Evolutionary conservation across 1,140 invertebrate species (phyloP).

Genomic region (Armadillidium nasatum): DNA sequence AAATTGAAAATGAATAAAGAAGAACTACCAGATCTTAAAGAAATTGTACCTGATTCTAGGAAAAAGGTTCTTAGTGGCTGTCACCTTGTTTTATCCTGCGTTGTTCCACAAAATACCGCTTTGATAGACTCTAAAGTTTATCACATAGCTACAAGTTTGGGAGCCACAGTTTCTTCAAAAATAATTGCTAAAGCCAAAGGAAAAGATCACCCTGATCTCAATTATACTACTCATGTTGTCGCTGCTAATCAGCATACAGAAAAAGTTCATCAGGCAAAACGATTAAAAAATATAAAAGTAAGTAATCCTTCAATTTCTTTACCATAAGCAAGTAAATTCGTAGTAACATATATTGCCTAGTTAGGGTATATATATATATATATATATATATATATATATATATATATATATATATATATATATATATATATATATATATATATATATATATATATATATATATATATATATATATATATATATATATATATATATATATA

Average conservation of each 20-base stretch:
- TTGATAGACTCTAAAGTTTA: constrained; percentile 77
- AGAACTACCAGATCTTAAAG: constrained; percentile 70
- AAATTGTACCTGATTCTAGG: constrained; percentile 79
- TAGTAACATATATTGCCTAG: not conserved
- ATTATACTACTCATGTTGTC: constrained; percentile 82
- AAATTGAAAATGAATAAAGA: constrained; percentile 32
- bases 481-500: no score
- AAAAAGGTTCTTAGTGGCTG: constrained; percentile 72
- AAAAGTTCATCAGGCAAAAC: constrained; percentile 57
- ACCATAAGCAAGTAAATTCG: not conserved
- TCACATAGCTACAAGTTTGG: constrained; percentile 74
- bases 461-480: no score
- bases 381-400: constrained; percentile 14
- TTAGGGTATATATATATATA: no score
- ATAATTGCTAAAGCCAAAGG: constrained; percentile 50
- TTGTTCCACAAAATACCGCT: constrained; percentile 81
- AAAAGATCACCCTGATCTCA: constrained; percentile 55
- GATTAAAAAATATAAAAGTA: constrained; percentile 38
- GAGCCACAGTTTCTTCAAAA: constrained; percentile 67
- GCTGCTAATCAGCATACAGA: constrained; percentile 79
- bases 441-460: no score
- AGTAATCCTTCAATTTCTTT: not conserved
- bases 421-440: not conserved
- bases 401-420: constrained; percentile 19
- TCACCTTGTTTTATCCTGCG: constrained; percentile 83